phyloP scores from a whole-genome alignment of 2,797 vertebrate genomes.

The Gallinago solitaria region DNA sequence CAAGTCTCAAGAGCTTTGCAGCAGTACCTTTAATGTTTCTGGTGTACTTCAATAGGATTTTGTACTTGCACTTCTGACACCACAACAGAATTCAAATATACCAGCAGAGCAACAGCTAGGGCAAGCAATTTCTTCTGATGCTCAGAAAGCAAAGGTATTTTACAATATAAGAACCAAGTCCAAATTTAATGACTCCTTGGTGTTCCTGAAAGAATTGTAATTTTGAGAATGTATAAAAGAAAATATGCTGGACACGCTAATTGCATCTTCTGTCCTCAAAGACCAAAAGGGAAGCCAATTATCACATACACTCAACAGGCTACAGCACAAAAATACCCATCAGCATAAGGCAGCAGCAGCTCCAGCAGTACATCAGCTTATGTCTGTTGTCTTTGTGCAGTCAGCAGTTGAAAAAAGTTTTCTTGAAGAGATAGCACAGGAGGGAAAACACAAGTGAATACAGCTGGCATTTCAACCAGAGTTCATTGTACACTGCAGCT shows the following conservation, averaged over 20 bases:
- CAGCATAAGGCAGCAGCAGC: slow-evolving; percentile 24
- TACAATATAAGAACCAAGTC: not conserved
- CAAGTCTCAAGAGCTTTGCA: not conserved
- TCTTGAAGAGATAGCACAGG: slow-evolving; percentile 32
- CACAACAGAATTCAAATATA: slow-evolving; percentile 15
- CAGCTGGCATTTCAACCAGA: slow-evolving; percentile 46
- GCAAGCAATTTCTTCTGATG: slow-evolving; percentile 34
- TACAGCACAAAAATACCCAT: slow-evolving; percentile 56
- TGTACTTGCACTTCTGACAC: slow-evolving; percentile 15
- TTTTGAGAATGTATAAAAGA: slow-evolving; percentile 63
- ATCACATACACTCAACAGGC: slow-evolving; percentile 72
- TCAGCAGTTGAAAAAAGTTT: slow-evolving; percentile 22
- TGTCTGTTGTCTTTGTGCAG: slow-evolving; percentile 13
- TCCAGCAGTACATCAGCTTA: slow-evolving; percentile 18
- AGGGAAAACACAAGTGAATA: slow-evolving; percentile 63
- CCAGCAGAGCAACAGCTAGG: not conserved
- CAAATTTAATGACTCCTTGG: not conserved
- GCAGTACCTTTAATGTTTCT: not conserved
- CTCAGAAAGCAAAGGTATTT: slow-evolving; percentile 39
- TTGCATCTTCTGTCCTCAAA: slow-evolving; percentile 78
- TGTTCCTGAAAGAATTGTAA: slow-evolving; percentile 49
- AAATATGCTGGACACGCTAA: slow-evolving; percentile 69
- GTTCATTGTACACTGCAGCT: not conserved
- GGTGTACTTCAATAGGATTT: slow-evolving; percentile 24
- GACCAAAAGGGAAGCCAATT: slow-evolving; percentile 73